Evolutionary conservation across 2,888 invertebrate genomes (phyloP).

Genomic region (Lysandra coridon): DNA sequence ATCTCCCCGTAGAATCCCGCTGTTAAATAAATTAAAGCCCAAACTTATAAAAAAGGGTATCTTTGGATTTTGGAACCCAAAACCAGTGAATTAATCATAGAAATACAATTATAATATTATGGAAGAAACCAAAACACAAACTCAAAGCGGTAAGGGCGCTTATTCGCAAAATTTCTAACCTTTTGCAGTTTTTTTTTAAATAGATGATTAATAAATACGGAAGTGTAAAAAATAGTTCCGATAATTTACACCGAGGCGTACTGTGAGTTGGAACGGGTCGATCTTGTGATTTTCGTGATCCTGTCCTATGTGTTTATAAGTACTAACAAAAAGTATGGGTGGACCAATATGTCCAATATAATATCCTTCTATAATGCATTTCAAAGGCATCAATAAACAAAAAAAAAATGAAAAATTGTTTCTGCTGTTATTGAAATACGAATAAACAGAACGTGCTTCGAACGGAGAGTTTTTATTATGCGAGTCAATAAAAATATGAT

Average conservation of each 20-base stretch:
- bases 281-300: neutral
- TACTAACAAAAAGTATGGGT: neutral
- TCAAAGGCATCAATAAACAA: neutral
- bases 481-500: conserved; percentile 32
- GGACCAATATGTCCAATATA: too few species aligned
- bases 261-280: neutral
- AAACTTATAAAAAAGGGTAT: neutral
- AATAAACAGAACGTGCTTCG: conserved; percentile 16
- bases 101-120: neutral
- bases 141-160: neutral
- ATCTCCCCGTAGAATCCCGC: neutral
- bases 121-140: neutral
- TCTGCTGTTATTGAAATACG: neutral
- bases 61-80: neutral
- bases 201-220: neutral
- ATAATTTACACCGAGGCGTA: too few species aligned
- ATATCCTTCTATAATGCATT: neutral
- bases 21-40: conserved; percentile 12
- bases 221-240: neutral
- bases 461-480: conserved; percentile 5
- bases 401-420: neutral
- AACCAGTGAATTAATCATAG: neutral
- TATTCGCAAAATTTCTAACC: neutral
- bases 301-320: too few species aligned
- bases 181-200: neutral